Conservation (phyloP, 2,113 vertebrate species). For the Albula goreensis region DNA sequence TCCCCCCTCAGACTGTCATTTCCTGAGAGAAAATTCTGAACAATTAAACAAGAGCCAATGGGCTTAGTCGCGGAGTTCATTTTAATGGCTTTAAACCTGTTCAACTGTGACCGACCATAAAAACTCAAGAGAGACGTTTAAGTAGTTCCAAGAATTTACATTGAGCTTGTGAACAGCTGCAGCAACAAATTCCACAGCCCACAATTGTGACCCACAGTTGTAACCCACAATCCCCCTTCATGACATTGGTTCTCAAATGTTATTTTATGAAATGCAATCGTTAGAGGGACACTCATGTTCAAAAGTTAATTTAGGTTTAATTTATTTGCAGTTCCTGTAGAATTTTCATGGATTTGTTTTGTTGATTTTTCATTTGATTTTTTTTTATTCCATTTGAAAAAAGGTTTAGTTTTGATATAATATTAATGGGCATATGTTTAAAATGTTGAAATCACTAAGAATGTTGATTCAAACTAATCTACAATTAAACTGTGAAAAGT, state of each 20-base stretch:
- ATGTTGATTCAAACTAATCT: too few relatives aligned
- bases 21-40: conserved; percentile 67
- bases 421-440: too few relatives aligned
- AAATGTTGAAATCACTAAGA: too few relatives aligned
- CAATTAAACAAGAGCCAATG: conserved; percentile 73
- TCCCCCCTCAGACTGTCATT: conserved; percentile 54
- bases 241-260: neutral
- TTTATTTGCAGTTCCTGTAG: neutral
- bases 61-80: conserved; percentile 73
- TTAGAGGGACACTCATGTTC: too few relatives aligned
- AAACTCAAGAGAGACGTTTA: conserved; percentile 70
- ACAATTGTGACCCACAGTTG: neutral
- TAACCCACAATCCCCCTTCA: neutral
- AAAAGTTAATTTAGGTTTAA: neutral
- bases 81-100: conserved; percentile 73
- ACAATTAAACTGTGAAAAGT: too few relatives aligned
- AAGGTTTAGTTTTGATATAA: too few relatives aligned
- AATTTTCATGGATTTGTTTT: conserved; percentile 1
- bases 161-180: conserved; percentile 49
- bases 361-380: neutral
- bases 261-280: neutral
- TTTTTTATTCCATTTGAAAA: neutral
- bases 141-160: conserved; percentile 62
- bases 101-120: conserved; percentile 77
- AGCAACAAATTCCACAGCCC: neutral